These are phyloP conservation scores for Apogon talboti DNA, from an alignment of 2,797 vertebrate species.

Conservation along the genomic window DNA sequence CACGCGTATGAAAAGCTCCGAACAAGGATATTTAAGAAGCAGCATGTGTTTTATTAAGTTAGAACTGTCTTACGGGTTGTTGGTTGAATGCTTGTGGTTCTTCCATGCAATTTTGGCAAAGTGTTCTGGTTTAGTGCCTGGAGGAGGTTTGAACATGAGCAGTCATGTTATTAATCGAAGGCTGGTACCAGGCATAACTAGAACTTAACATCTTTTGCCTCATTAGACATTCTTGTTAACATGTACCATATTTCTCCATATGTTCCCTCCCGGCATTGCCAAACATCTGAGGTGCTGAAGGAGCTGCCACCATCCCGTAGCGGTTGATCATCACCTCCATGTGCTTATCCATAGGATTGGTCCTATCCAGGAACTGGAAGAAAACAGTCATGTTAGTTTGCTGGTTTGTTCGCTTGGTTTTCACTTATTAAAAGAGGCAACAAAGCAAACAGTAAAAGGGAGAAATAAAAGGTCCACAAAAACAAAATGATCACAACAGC, in stretches of 20 bases:
- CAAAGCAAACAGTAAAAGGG: neutral
- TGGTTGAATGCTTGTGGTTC: constrained; percentile 96
- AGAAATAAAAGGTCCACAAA: too few relatives aligned
- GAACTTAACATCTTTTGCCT: neutral
- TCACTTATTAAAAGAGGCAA: neutral
- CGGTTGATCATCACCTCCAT: constrained; percentile 89
- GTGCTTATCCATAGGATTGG: constrained; percentile 91
- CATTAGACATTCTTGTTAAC: neutral
- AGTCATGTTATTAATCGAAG: neutral
- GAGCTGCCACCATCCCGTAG: constrained; percentile 84
- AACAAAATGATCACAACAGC: too few relatives aligned
- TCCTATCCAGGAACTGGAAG: constrained; percentile 85
- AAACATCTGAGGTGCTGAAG: constrained; percentile 90
- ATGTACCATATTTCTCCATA: constrained; percentile 95
- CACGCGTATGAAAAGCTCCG: neutral
- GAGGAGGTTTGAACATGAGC: constrained; percentile 32
- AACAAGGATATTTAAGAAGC: neutral
- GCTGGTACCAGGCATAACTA: neutral
- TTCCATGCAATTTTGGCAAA: constrained; percentile 99
- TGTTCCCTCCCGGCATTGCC: constrained; percentile 91
- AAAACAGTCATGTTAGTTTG: neutral
- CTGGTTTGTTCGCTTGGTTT: neutral
- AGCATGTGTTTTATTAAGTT: neutral
- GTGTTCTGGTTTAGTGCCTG: constrained; percentile 93
- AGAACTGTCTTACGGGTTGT: constrained; percentile 91